These are phyloP conservation scores for Cyprinodon tularosa DNA, from an alignment of 2,113 vertebrate genomes.

Conservation along the genomic window DNA sequence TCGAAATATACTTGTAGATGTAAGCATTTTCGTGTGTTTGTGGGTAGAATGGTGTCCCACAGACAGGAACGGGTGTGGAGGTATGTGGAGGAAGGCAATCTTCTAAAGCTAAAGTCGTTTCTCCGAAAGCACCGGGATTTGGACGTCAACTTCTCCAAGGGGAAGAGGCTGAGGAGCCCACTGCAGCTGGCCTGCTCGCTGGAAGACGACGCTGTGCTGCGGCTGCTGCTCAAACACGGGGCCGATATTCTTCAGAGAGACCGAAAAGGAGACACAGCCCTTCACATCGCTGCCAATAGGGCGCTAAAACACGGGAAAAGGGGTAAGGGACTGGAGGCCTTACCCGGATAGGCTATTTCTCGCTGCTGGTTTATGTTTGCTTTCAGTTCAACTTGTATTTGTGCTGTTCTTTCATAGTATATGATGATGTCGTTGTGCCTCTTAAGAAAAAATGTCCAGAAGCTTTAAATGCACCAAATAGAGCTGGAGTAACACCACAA, in stretches of 20 bases:
- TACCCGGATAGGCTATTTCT: background rate
- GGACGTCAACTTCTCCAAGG: constrained; percentile 77
- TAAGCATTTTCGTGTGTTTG: background rate
- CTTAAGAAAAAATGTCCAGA: constrained; percentile 77
- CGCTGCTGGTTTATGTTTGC: background rate
- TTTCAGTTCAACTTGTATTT: background rate
- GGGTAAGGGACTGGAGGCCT: constrained; percentile 38
- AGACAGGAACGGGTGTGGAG: constrained; percentile 78
- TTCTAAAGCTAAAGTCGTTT: constrained; percentile 82
- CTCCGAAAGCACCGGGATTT: constrained; percentile 80
- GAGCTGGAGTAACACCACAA: constrained; percentile 82
- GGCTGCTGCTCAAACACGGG: constrained; percentile 81
- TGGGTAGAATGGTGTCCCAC: constrained; percentile 70
- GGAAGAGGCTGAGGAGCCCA: constrained; percentile 73
- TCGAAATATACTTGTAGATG: background rate
- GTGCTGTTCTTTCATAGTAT: constrained; percentile 62
- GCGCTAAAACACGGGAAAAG: constrained; percentile 72
- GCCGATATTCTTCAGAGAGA: constrained; percentile 80
- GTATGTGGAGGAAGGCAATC: constrained; percentile 80
- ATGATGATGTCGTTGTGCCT: constrained; percentile 83
- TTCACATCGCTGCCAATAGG: constrained; percentile 81
- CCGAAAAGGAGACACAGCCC: constrained; percentile 79
- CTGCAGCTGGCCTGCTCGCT: constrained; percentile 82
- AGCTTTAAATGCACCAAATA: constrained; percentile 79
- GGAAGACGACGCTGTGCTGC: constrained; percentile 76